These are phyloP conservation scores for Drosophila anceps DNA, from an alignment of 2,888 invertebrate genomes.

Conservation along the genomic window DNA sequence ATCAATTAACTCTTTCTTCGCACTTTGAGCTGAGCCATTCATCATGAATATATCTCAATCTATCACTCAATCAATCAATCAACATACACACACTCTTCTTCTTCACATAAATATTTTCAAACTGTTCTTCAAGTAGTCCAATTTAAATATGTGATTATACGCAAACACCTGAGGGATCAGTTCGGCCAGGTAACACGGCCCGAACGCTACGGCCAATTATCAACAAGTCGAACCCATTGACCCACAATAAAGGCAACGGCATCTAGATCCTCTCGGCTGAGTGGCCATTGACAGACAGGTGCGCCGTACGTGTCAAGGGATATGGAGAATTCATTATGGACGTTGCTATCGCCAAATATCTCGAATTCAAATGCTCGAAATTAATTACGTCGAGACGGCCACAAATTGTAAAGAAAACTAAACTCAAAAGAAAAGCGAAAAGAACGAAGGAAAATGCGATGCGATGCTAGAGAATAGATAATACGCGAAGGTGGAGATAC, in stretches of 20 bases:
- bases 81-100: not conserved
- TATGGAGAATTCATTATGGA: constrained; percentile 44
- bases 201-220: constrained; percentile 49
- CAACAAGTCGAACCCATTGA: constrained; percentile 54
- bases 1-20: not conserved
- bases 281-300: constrained; percentile 41
- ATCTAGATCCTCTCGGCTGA: constrained; percentile 23
- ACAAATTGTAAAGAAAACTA: constrained; percentile 18
- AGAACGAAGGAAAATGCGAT: constrained; percentile 13
- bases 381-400: constrained; percentile 63
- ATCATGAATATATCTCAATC: constrained; percentile 12
- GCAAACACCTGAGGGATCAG: constrained; percentile 4
- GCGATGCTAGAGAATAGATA: constrained; percentile 66
- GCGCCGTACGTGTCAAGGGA: constrained; percentile 48
- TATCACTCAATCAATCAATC: constrained; percentile 1
- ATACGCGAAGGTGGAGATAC: constrained; percentile 39
- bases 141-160: constrained; percentile 6
- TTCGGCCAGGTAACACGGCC: not conserved
- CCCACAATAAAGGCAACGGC: constrained; percentile 57
- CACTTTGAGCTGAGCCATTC: not conserved
- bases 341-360: constrained; percentile 62
- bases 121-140: not conserved
- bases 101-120: not conserved
- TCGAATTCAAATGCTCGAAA: constrained; percentile 69
- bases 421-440: not conserved